phyloP scores from a whole-genome alignment of 2,113 vertebrate species.

The Salvelinus fontinalis region DNA sequence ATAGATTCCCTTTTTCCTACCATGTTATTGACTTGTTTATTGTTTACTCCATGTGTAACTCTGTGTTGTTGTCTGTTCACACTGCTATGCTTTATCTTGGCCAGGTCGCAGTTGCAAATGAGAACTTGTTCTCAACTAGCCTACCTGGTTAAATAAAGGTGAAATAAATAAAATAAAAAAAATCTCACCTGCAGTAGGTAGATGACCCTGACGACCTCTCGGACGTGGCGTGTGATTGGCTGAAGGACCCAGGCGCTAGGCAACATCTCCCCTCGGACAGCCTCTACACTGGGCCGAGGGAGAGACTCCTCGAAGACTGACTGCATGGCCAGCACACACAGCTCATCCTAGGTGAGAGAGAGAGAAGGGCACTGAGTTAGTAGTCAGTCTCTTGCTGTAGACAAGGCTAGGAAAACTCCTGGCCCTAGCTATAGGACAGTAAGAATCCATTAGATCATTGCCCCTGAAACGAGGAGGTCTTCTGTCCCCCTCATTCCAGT shows the following conservation, averaged over 20 bases:
- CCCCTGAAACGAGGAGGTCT: no score
- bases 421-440: not conserved
- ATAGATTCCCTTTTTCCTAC: no score
- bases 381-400: not conserved
- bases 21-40: no score
- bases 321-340: constrained; percentile 85
- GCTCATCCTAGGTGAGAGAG: constrained; percentile 72
- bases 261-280: constrained; percentile 89
- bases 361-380: constrained; percentile 1
- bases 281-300: constrained; percentile 84
- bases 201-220: constrained; percentile 83
- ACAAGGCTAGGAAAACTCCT: no score
- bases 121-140: no score
- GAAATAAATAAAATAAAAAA: no score
- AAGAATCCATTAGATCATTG: not conserved
- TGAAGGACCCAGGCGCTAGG: constrained; percentile 95
- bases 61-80: no score
- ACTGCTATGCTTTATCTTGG: no score
- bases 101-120: no score
- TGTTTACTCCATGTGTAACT: no score
- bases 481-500: no score
- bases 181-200: constrained; percentile 90
- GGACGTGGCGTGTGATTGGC: constrained; percentile 74
- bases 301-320: constrained; percentile 90
- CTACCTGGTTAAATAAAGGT: no score